Conservation (phyloP, 2,888 invertebrate species). For the Trachelus iudaicus region DNA sequence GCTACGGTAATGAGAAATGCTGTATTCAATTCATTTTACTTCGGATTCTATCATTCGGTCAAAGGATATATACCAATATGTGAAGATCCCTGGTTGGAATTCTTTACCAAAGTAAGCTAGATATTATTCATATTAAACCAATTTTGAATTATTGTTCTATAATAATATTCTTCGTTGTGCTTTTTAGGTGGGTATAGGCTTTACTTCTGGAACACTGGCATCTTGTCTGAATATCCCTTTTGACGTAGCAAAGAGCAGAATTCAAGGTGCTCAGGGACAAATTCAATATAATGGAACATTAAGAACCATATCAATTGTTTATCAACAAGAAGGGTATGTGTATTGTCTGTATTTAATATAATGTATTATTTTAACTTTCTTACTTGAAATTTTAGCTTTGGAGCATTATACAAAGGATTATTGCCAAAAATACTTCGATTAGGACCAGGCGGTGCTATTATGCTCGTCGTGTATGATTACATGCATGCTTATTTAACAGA, state of each 20-base stretch:
- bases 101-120: constrained; percentile 72
- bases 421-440: constrained; percentile 90
- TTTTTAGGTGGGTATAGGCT: constrained; percentile 76
- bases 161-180: constrained; percentile 22
- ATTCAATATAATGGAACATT: constrained; percentile 85
- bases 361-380: constrained; percentile 9
- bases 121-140: not conserved
- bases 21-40: constrained; percentile 93
- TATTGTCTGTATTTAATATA: constrained; percentile 8
- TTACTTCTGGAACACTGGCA: constrained; percentile 87
- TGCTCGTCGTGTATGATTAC: constrained; percentile 93
- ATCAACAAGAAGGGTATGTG: constrained; percentile 88
- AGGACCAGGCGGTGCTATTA: constrained; percentile 95
- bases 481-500: constrained; percentile 79
- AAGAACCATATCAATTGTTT: constrained; percentile 78
- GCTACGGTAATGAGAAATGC: constrained; percentile 92
- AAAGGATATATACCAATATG: constrained; percentile 79
- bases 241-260: constrained; percentile 95
- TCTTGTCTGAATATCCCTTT: constrained; percentile 94
- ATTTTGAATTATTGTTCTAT: constrained; percentile 7
- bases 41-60: constrained; percentile 94
- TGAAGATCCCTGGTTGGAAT: constrained; percentile 77
- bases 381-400: constrained; percentile 71
- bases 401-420: constrained; percentile 91
- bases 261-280: constrained; percentile 89